phyloP scores from a whole-genome alignment of 2,888 invertebrate genomes.

The Athalia cordata region DNA sequence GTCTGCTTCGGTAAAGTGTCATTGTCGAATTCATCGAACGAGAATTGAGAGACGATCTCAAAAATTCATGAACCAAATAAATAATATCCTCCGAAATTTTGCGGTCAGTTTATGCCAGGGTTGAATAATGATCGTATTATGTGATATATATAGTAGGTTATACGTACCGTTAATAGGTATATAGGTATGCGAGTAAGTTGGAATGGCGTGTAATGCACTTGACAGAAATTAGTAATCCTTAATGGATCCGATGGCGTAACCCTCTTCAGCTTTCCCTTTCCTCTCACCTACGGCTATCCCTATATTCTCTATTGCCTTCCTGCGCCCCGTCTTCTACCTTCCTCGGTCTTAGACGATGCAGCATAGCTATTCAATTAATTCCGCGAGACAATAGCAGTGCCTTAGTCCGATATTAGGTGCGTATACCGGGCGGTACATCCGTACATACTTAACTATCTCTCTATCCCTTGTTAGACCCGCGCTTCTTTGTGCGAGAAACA shows the following conservation, averaged over 20 bases:
- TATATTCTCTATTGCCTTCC: constrained; percentile 38
- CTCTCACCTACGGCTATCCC: constrained; percentile 45
- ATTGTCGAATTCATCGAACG: too few species aligned
- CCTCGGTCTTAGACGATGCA: constrained; percentile 45
- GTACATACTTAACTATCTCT: constrained; percentile 7
- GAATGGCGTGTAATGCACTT: constrained; percentile 50
- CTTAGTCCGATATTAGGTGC: constrained; percentile 42
- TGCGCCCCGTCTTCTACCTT: constrained; percentile 28
- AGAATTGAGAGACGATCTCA: too few species aligned
- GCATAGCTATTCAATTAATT: constrained; percentile 67
- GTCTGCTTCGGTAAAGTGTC: too few species aligned
- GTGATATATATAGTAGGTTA: too few species aligned
- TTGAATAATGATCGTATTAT: constrained; percentile 24
- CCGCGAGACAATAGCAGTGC: constrained; percentile 62
- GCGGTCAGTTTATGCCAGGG: not conserved
- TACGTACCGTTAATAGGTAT: too few species aligned
- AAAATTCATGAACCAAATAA: too few species aligned
- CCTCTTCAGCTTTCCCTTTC: constrained; percentile 48
- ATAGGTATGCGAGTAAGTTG: constrained; percentile 4
- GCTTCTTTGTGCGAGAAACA: constrained; percentile 17
- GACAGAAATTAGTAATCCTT: constrained; percentile 67
- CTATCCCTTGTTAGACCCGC: constrained; percentile 29
- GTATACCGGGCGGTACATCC: constrained; percentile 5
- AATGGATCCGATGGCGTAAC: constrained; percentile 58
- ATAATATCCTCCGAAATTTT: too few species aligned